A percentile compares a stretch with the other conserved stretches of the same genome.
These are phyloP conservation scores for Lophura nycthemera DNA, from an alignment of 2,113 vertebrate species.

Conservation along the genomic window DNA sequence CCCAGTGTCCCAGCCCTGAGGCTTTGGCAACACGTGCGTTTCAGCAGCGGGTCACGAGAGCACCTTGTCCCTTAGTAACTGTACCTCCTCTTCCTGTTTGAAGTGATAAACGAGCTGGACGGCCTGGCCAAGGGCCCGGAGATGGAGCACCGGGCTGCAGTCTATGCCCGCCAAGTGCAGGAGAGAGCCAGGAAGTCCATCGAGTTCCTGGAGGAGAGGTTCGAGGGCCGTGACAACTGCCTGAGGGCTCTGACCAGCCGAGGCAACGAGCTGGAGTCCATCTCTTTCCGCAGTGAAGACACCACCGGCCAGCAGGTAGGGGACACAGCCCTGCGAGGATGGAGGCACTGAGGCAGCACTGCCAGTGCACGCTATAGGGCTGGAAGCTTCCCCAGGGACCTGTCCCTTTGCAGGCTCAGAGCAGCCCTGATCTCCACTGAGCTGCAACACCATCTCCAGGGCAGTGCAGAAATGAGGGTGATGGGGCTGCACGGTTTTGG, in stretches of 20 bases:
- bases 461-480: not conserved
- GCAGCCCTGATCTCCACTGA: not conserved
- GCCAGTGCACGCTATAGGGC: not conserved
- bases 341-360: fast-evolving
- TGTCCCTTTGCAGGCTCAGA: not conserved
- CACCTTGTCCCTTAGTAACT: slow-evolving; percentile 46
- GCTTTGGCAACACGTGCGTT: slow-evolving; percentile 60
- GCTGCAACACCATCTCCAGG: fast-evolving
- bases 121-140: slow-evolving; percentile 97
- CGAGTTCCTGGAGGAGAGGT: slow-evolving; percentile 90
- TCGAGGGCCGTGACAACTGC: slow-evolving; percentile 89
- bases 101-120: slow-evolving; percentile 97
- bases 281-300: slow-evolving; percentile 97
- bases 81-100: slow-evolving; percentile 51
- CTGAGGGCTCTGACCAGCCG: slow-evolving; percentile 94
- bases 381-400: not conserved
- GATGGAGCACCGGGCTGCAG: slow-evolving; percentile 79
- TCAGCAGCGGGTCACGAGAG: slow-evolving; percentile 46
- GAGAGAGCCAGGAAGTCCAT: slow-evolving; percentile 92
- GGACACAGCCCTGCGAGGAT: not conserved
- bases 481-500: not conserved
- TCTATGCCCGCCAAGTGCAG: slow-evolving; percentile 89
- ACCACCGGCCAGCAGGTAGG: slow-evolving; percentile 94
- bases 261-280: slow-evolving; percentile 95
- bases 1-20: slow-evolving; percentile 54